Percentiles rank a stretch among this genome's conserved stretches.
These are phyloP conservation scores for Oscheius sp. DNA, from an alignment of 2,888 invertebrate genomes.

Conservation along the genomic window DNA sequence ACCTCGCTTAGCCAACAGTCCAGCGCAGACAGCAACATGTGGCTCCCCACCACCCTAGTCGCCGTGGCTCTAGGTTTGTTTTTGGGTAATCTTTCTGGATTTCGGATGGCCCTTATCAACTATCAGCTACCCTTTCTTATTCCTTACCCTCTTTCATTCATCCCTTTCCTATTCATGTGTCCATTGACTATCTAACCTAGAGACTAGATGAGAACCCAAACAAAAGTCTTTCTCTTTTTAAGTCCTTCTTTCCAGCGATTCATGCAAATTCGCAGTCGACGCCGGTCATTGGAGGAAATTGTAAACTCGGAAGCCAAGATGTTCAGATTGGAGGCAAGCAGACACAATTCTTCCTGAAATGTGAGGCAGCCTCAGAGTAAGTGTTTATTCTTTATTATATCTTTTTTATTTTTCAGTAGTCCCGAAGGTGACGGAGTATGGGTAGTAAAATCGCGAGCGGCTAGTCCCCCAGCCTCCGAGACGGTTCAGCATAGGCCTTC, in stretches of 20 bases:
- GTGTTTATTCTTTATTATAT: constrained; percentile 22
- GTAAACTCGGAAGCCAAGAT: constrained; percentile 65
- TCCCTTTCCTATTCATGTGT: background rate
- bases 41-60: constrained; percentile 16
- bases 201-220: too few relatives aligned
- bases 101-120: background rate
- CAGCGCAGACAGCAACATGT: constrained; percentile 25
- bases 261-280: constrained; percentile 44
- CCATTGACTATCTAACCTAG: background rate
- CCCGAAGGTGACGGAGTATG: constrained; percentile 66
- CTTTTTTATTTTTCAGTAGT: constrained; percentile 37
- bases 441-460: constrained; percentile 67
- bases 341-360: constrained; percentile 69
- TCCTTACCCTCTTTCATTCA: background rate
- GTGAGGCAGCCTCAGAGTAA: constrained; percentile 66
- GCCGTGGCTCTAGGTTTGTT: constrained; percentile 19
- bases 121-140: background rate
- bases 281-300: constrained; percentile 69
- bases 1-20: constrained; percentile 27
- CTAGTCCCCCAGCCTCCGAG: constrained; percentile 39
- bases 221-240: background rate
- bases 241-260: background rate
- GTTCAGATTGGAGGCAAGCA: constrained; percentile 70
- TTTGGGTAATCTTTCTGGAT: constrained; percentile 4
- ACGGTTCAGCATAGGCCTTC: constrained; percentile 55